Conservation (phyloP, 2,888 invertebrate genomes). For the Noctua janthina region DNA sequence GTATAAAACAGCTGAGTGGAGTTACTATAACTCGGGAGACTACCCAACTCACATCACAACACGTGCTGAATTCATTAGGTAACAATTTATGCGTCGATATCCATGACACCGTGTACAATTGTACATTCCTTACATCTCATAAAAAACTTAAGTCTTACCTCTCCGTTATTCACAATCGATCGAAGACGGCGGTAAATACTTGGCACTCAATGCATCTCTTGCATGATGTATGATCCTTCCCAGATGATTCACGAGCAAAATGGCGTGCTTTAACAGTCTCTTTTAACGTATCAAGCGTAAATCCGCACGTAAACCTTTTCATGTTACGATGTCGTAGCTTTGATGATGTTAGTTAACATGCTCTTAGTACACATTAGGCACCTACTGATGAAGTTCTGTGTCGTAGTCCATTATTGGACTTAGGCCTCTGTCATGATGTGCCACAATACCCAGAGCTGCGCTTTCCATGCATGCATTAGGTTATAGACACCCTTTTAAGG, state of each 20-base stretch:
- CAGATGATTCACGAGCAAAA: constrained; percentile 57
- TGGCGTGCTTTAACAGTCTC: constrained; percentile 37
- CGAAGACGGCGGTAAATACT: constrained; percentile 38
- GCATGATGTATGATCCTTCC: constrained; percentile 44
- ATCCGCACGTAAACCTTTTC: constrained; percentile 31
- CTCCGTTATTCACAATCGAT: constrained; percentile 38
- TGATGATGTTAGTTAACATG: constrained; percentile 25
- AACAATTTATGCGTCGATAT: neutral
- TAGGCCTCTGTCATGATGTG: neutral
- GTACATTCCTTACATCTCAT: neutral
- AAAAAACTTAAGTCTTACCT: neutral
- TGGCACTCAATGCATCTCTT: constrained; percentile 45
- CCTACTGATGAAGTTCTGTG: neutral
- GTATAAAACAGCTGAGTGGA: too few species aligned
- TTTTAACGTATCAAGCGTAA: constrained; percentile 37
- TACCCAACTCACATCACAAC: neutral
- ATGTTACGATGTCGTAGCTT: constrained; percentile 8
- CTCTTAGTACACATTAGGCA: neutral
- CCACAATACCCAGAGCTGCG: neutral
- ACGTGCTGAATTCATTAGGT: neutral
- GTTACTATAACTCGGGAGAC: too few species aligned
- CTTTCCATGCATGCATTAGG: neutral
- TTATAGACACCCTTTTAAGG: neutral
- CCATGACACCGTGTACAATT: neutral
- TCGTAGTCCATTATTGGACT: neutral